Evolutionary conservation across 2,888 invertebrate genomes (phyloP), one percentile per base, ranked within the genome.

Genomic region (Apodemia zela): DNA sequence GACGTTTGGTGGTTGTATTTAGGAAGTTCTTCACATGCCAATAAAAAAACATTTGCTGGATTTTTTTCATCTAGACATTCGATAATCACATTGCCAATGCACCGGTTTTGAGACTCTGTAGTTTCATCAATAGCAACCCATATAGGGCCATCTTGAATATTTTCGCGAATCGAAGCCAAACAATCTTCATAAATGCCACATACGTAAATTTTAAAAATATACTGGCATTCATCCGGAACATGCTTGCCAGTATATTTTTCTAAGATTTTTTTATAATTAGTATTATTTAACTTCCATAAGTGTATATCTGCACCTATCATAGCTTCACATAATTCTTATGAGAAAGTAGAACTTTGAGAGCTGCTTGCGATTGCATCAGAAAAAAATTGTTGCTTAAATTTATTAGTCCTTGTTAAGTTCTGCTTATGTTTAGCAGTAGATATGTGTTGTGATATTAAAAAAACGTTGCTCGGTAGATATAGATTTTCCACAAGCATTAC

Each of bases 311-410:
- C 45, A 33, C 47, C 21, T 11, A 42, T 42, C 25, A 62, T 62
- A 62, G 62, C 54, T 17, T 62, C 35, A 57, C 62, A 62, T 58
- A 58, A 62, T 42, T 62, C 58, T 62, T 62, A n/a, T 8, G 58
- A 62, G 58, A 62, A 62, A 57, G 18, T 62, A 62, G 62, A 62
- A 62, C 54, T 58, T 62, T 58, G 58, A 7, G 21, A 57, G 21
- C 57, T 60, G 54, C 54, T 51, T 51, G 63, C 60, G 17, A 60
- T 60, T 60, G 60, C 60, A 60, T 61, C 60, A 64, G 61, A 15
- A 60, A 60, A 64, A 60, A 57, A 60, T 25, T 49, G 45, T 59
- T 63, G 63, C 59, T 58, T 63, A 42, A 60, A 60, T 60, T 63
- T 60, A 49, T 63, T 63, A n/a, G 38, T 63, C 29, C 58, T 63